Conservation (phyloP, 2,888 invertebrate genomes). For the Brachyptera putata region DNA sequence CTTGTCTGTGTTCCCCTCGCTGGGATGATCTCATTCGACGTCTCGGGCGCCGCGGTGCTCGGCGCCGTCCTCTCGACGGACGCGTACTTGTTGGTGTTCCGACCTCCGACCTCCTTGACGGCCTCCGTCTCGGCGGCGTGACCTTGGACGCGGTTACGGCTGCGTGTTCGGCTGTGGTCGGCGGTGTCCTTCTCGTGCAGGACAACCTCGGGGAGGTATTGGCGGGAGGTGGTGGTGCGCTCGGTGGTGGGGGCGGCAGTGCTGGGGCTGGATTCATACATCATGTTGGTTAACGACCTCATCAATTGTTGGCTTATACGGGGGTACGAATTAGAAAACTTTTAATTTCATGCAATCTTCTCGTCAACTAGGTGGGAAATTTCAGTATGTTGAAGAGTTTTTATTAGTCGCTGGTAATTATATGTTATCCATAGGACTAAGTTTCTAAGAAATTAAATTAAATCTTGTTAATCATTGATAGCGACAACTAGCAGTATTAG, state of each 20-base stretch:
- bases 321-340: too few relatives aligned
- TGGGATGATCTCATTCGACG: conserved; percentile 61
- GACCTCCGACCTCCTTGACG: conserved; percentile 21
- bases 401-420: too few relatives aligned
- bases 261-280: too few relatives aligned
- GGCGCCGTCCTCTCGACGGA: conserved; percentile 49
- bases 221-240: conserved; percentile 40
- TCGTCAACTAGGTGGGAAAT: too few relatives aligned
- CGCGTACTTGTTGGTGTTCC: conserved; percentile 54
- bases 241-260: conserved; percentile 23
- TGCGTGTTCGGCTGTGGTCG: conserved; percentile 12
- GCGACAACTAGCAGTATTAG: too few relatives aligned
- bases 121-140: conserved; percentile 26
- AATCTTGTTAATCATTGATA: too few relatives aligned
- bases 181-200: not conserved
- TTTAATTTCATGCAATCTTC: too few relatives aligned
- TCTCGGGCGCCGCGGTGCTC: conserved; percentile 52
- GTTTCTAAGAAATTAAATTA: too few relatives aligned
- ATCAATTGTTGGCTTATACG: too few relatives aligned
- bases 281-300: too few relatives aligned
- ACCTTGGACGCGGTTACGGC: conserved; percentile 22
- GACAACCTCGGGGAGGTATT: conserved; percentile 25
- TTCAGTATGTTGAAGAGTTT: too few relatives aligned
- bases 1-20: not conserved
- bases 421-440: too few relatives aligned